phyloP scores from a whole-genome alignment of 2,888 invertebrate species.

The Morpho helenor region DNA sequence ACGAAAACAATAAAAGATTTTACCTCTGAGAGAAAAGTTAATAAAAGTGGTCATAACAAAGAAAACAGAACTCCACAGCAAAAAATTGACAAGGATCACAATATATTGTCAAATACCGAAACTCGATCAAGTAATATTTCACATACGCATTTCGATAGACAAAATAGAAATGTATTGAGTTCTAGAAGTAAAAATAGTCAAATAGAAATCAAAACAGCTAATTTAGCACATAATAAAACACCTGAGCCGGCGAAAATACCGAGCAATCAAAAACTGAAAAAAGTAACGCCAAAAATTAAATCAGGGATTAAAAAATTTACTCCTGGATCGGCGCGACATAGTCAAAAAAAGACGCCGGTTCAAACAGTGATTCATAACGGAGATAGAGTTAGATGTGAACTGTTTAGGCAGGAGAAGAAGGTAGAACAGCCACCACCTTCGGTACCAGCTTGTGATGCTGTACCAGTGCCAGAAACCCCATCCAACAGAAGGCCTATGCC shows the following conservation, averaged over 20 bases:
- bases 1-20: slow-evolving; percentile 43
- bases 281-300: slow-evolving; percentile 60
- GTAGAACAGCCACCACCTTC: slow-evolving; percentile 31
- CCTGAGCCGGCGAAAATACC: slow-evolving; percentile 45
- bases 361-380: slow-evolving; percentile 45
- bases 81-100: slow-evolving; percentile 35
- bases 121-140: not conserved
- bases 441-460: slow-evolving; percentile 7
- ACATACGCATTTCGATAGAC: slow-evolving; percentile 39
- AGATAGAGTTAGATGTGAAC: slow-evolving; percentile 61
- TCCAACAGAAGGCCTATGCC: slow-evolving; percentile 50
- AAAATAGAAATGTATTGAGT: slow-evolving; percentile 42
- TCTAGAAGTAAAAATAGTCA: slow-evolving; percentile 41
- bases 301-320: slow-evolving; percentile 61
- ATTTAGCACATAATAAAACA: slow-evolving; percentile 43
- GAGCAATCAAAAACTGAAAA: slow-evolving; percentile 47
- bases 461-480: slow-evolving; percentile 54
- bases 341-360: slow-evolving; percentile 52
- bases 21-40: slow-evolving; percentile 50
- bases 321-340: slow-evolving; percentile 50
- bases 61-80: slow-evolving; percentile 50
- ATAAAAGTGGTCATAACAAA: slow-evolving; percentile 43
- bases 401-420: slow-evolving; percentile 44
- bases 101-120: slow-evolving; percentile 21
- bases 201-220: slow-evolving; percentile 29